phyloP scores from a whole-genome alignment of 2,888 invertebrate species.

The Pristionchus entomophagus region DNA sequence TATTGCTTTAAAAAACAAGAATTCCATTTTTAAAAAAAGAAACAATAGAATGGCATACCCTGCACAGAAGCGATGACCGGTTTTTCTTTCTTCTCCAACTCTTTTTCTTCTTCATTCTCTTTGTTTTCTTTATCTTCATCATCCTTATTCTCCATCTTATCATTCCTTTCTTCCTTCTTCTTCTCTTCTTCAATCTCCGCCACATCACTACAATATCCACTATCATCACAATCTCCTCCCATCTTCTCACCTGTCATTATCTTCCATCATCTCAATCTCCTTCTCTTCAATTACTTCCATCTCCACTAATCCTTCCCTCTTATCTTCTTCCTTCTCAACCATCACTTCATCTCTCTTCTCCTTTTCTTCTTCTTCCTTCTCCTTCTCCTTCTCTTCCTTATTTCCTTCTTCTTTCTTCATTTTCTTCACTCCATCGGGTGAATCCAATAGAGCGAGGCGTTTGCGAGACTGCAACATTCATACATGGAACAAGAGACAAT shows the following conservation, averaged over 20 bases:
- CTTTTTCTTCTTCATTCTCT: not conserved
- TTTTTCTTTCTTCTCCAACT: not conserved
- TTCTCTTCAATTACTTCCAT: not conserved
- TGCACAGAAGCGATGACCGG: not conserved
- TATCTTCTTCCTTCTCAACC: not conserved
- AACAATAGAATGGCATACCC: not conserved
- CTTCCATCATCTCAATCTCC: not conserved
- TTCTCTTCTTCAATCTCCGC: not conserved
- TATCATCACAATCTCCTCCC: not conserved
- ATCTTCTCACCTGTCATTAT: not conserved
- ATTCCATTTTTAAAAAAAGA: no score
- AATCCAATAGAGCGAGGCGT: not conserved
- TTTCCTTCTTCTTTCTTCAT: not conserved
- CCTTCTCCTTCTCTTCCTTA: not conserved
- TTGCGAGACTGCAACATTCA: not conserved
- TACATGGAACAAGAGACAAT: no score
- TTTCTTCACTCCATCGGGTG: constrained; percentile 12
- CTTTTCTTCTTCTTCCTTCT: not conserved
- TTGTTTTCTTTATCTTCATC: not conserved
- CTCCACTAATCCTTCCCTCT: not conserved
- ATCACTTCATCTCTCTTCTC: no score
- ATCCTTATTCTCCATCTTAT: not conserved
- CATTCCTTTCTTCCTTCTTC: not conserved
- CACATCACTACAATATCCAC: not conserved
- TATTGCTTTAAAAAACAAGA: no score